These are phyloP conservation scores for Hydrolagus colliei DNA, from an alignment of 2,797 vertebrate genomes.

Conservation along the genomic window DNA sequence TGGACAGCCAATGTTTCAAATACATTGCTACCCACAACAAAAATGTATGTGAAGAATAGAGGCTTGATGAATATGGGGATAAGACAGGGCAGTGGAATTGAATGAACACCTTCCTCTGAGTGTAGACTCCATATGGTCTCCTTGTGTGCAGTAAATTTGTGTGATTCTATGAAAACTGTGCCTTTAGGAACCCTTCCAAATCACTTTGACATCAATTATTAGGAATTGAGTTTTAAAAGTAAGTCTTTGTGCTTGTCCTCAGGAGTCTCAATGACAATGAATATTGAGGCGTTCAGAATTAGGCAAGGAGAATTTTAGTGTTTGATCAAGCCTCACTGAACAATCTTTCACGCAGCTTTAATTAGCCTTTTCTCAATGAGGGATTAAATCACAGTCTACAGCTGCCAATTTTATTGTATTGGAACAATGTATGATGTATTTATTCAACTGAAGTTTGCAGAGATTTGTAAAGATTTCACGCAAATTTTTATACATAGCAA, in stretches of 20 bases:
- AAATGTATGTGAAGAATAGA: neutral
- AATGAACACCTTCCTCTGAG: too few species aligned
- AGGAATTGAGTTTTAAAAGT: slow-evolving; percentile 9
- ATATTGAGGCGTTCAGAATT: slow-evolving; percentile 56
- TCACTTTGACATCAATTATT: slow-evolving; percentile 28
- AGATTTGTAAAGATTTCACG: slow-evolving; percentile 30
- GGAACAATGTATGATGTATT: slow-evolving; percentile 38
- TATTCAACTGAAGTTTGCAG: slow-evolving; percentile 40
- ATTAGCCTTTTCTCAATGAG: slow-evolving; percentile 53
- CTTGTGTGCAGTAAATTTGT: too few species aligned
- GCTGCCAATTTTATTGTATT: slow-evolving; percentile 47
- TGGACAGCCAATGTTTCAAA: too few species aligned
- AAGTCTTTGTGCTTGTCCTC: slow-evolving; percentile 43
- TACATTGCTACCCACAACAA: neutral
- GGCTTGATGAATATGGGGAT: too few species aligned
- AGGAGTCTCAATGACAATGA: slow-evolving; percentile 54
- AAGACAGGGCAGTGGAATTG: too few species aligned
- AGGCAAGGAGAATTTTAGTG: slow-evolving; percentile 52
- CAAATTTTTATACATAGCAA: neutral
- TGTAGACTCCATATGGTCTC: too few species aligned
- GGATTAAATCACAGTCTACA: slow-evolving; percentile 45
- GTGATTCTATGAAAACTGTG: neutral
- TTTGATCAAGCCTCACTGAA: slow-evolving; percentile 62
- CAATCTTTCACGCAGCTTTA: slow-evolving; percentile 45
- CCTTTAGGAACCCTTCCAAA: slow-evolving; percentile 16